Base-by-base conservation (phyloP, 2,797 vertebrate species). In the Sarcoramphus papa region DNA sequence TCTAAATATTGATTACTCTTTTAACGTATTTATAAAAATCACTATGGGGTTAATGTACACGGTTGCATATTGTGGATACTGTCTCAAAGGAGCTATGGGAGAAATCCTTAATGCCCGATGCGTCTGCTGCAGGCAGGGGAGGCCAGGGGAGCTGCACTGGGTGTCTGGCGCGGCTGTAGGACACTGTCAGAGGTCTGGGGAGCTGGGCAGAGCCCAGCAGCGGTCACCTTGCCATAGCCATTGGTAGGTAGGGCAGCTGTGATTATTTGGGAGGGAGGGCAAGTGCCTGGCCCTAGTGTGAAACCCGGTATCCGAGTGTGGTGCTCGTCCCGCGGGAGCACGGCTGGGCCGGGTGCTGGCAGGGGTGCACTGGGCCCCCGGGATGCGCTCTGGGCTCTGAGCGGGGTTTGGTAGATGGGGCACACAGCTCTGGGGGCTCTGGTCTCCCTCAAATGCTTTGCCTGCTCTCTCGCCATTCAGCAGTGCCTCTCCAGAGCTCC, bases 291-390 rank as follows among this genome's bases (percentile, higher is more conserved):
- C 30, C 37, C 22, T 16, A 14, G 21, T 2, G 2, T 2, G 2
- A 30, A 65, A 8, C 12, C 14, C 0, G 1, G 17, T 0, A 1
- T 11, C 35, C 0, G 4, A 56, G 31, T 1, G 0, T 3, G 19
- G 24, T 4, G 28, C 43, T 47, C 2, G 3, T 56, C 31, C 48
- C 4, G 0, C 0, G 2, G 45, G 28, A 83, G 24, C 19, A 0
- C 25, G 19, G 31, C 18, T 0, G 12, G 70, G 31, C 18, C 0
- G 12, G 70, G 35, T 21, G 12, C 63, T 31, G 48, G 45, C 16
- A 3, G 33, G 56, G 51, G 2, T 6, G 40, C 3, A 3, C 51
- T 2, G 31, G 33, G 41, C 15, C 15, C 23, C 25, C 1, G 8
- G 57, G 57, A 5, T 27, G 50, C 1, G 2, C 51, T 21, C 27